Base-by-base conservation (phyloP, 2,797 vertebrate genomes). In the Huso huso region DNA sequence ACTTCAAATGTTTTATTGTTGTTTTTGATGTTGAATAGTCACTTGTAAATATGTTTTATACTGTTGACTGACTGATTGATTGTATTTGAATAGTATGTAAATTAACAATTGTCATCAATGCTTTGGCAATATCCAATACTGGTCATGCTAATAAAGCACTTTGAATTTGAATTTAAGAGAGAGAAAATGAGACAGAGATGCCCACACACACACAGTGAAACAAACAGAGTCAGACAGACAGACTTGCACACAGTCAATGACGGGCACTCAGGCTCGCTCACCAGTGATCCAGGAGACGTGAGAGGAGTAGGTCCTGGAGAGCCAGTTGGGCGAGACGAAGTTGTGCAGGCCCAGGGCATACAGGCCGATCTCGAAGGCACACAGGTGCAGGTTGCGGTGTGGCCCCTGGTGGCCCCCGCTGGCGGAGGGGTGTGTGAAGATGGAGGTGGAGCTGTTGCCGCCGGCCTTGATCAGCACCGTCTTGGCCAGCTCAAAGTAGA, bases 261-360 rank as follows among this genome's bases (percentile, higher is more conserved):
- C 53, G 50, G 49, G 70, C 53, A 51, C 59, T 66, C 2, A 37
- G 6, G 64, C 48, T 9, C 23, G n/a, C 74, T 82, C 79, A 98
- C 96, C 96, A 78, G 96, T 99, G 80, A 99, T 99, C 97, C 97
- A 99, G 71, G 97, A 99, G 62, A 99, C 97, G 1, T 99, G 96
- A 48, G 97, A 99, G 1, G 96, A 99, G 73, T 99, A 99, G 48
- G 97, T 99, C 73, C 97, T 93, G 69, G 96, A 99, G 53, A 99
- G 91, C 97, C 97, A 99, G 85, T 99, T 99, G 71, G 97, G 97
- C 2, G 97, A 99, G 51, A 99, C 97, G 11, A 99, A 99, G 82
- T 99, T 99, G 86, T 99, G 97, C 77, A 99, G 90, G 58, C 97
- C 97, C 6, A 99, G 89, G 5, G 97, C 97, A 23, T 99, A 99